Evolutionary conservation across 2,113 vertebrate genomes (phyloP), one percentile per base, ranked within the genome.

Genomic region (Struthidea cinerea): DNA sequence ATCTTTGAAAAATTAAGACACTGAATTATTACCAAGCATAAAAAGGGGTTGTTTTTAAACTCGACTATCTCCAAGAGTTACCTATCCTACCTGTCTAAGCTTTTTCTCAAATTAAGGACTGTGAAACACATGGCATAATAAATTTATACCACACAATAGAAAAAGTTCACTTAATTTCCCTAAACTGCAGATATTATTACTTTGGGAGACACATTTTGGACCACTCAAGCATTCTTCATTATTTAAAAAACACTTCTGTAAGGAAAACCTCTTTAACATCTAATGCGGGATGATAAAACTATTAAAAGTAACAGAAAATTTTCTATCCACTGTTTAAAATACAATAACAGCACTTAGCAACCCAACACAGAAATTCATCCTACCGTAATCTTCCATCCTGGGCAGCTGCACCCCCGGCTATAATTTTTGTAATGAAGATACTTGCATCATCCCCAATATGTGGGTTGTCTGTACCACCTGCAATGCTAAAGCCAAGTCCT

Each of bases 391-490:
- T 98, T 90, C 99, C 99, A 74, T 99, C 99, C 97, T 99, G 99
- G 11, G 99, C 99, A 18, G 99, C 99, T 20, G 99, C 99, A 76
- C 99, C 99, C 24, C 99, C 99, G 0, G 98, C 98, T 87, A 99
- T 99, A 93, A 99, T 99, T 97, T 99, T 99, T 82, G 99, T 99
- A 97, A 99, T 99, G 98, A 99, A 99, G 97, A 99, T 99, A 96
- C 99, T 99, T 82, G 99, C 98, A 97, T 99, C 99, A 93, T 99
- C 99, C 55, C 99, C 99, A 96, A 99, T 99, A 95, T 99, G 99
- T 52, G 99, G 99, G 98, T 99, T 99, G 97, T 99, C 99, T 2
- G 99, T 99, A 79, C 99, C 99, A 67, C 99, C 99, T 18, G 99
- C 99, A 93, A 99, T 99, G 97, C 99, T 99, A 97, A 99, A 99